Conservation (phyloP, 1,140 invertebrate species). For the Pseudoatta argentina region DNA sequence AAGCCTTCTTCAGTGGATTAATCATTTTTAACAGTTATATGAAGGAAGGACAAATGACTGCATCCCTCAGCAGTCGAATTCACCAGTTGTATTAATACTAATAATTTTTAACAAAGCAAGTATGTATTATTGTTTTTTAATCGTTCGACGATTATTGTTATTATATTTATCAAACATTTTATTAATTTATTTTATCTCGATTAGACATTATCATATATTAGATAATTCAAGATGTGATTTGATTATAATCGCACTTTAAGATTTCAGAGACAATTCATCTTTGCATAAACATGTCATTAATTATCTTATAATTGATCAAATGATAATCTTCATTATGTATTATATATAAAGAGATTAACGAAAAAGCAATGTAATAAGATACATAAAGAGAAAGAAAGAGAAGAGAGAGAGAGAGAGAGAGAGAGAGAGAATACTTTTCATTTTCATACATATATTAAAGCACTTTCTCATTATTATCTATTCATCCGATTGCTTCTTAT, state of each 20-base stretch:
- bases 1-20: not conserved
- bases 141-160: not conserved
- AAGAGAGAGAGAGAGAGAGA: not conserved
- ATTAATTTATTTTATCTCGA: not conserved
- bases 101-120: not conserved
- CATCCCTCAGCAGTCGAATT: not conserved
- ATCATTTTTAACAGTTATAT: not conserved
- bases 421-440: not conserved
- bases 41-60: not conserved
- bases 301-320: not conserved
- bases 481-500: conserved; percentile 2
- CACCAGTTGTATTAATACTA: not conserved
- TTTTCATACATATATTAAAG: not conserved
- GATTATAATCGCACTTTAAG: not conserved
- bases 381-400: not conserved
- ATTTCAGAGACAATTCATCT: not conserved
- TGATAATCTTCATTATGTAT: conserved; percentile 9
- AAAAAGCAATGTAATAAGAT: not conserved
- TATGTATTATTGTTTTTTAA: conserved; percentile 2
- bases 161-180: not conserved
- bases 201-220: not conserved
- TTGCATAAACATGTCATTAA: conserved; percentile 7
- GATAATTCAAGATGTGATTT: not conserved
- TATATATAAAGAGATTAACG: not conserved
- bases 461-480: conserved; percentile 7